Percentiles rank a stretch among this genome's conserved stretches.
Evolutionary conservation across 2,113 vertebrate genomes (phyloP).

Genomic region (human): DNA sequence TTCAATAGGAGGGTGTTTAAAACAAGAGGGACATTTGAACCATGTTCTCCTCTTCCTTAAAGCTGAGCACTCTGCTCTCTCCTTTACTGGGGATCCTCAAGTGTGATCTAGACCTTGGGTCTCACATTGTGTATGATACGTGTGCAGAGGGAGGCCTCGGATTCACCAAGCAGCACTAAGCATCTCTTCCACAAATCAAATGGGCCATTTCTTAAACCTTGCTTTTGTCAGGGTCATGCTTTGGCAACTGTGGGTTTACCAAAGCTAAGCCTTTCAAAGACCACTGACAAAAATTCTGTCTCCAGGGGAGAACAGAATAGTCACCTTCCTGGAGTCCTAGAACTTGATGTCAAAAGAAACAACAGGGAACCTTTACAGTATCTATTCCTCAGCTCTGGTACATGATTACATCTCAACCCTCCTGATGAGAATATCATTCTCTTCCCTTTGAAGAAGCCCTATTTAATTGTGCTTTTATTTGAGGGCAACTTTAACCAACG

Average conservation of each 20-base stretch:
- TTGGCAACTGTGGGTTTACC: not conserved
- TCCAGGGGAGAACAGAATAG: not conserved
- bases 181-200: not conserved
- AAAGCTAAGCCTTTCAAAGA: not conserved
- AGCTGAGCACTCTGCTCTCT: not conserved
- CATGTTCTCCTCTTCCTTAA: not conserved
- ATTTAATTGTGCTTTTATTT: not conserved
- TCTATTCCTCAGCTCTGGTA: not conserved
- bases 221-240: not conserved
- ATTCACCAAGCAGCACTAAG: not conserved
- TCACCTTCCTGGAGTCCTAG: not conserved
- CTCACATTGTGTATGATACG: accelerated
- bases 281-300: not conserved
- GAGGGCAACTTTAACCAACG: not conserved
- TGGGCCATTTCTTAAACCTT: not conserved
- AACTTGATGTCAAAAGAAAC: not conserved
- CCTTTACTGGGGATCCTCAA: not conserved
- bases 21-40: not conserved
- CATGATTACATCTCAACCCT: not conserved
- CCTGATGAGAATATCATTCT: not conserved
- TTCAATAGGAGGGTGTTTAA: not conserved
- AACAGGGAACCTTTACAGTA: not conserved
- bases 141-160: accelerated
- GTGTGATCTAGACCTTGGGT: not conserved
- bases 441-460: not conserved